These are phyloP conservation scores for Caretta caretta DNA, from an alignment of 2,113 vertebrate genomes.

Conservation along the genomic window DNA sequence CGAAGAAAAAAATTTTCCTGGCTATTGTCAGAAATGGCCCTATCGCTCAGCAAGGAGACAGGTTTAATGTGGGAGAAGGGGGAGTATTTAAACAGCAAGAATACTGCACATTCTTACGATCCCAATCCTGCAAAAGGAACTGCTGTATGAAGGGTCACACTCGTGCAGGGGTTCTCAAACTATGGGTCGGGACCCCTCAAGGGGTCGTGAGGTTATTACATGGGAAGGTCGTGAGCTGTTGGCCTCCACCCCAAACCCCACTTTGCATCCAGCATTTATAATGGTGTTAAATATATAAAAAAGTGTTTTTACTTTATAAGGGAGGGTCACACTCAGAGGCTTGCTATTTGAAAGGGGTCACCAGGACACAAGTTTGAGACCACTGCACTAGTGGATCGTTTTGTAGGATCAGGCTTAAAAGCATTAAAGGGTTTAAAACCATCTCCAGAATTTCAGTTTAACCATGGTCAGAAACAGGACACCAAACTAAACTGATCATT, in stretches of 20 bases:
- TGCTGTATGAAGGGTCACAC: neutral
- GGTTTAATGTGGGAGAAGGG: neutral
- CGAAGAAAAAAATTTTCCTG: neutral
- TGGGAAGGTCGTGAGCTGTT: no score
- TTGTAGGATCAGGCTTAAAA: constrained; percentile 22
- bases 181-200: no score
- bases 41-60: neutral
- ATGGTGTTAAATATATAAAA: no score
- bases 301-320: no score
- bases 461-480: constrained; percentile 4
- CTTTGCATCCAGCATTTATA: no score
- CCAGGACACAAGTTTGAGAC: no score
- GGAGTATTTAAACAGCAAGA: neutral
- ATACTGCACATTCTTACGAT: neutral
- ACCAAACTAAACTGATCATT: neutral
- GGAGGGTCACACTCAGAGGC: no score
- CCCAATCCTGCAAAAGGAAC: neutral
- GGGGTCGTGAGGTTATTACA: no score
- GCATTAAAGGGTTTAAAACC: neutral
- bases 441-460: constrained; percentile 61
- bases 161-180: neutral
- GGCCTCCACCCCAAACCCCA: no score
- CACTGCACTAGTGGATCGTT: neutral
- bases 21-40: neutral
- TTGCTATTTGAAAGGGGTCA: no score